Evolutionary conservation across 2,888 invertebrate species (phyloP).

Genomic region (Melitaea athalia): DNA sequence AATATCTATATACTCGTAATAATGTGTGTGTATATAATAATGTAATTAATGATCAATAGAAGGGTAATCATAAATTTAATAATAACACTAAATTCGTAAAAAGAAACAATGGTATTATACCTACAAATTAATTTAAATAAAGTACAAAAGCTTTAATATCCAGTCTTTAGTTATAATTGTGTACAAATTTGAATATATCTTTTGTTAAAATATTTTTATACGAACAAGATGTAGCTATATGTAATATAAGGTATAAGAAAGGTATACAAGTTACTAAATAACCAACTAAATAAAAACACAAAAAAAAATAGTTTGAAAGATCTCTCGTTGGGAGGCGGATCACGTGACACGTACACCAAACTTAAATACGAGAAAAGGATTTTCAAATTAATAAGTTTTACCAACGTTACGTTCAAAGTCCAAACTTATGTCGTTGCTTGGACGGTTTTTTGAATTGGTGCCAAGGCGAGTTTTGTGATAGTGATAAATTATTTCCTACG

Average conservation of each 20-base stretch:
- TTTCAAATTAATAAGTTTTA: conserved; percentile 40
- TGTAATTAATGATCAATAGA: no score
- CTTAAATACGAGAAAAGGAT: conserved; percentile 37
- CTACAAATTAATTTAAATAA: no score
- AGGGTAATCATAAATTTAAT: no score
- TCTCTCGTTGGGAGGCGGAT: conserved; percentile 31
- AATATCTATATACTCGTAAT: no score
- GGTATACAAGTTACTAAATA: conserved; percentile 22
- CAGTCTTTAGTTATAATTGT: no score
- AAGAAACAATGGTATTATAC: no score
- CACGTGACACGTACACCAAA: conserved; percentile 40
- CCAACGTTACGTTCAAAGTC: conserved; percentile 32
- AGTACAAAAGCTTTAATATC: no score
- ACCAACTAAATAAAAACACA: conserved; percentile 36
- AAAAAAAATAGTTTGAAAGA: conserved; percentile 41
- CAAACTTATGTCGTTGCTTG: conserved; percentile 20
- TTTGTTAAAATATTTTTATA: not conserved
- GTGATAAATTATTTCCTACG: conserved; percentile 35
- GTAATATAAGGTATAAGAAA: not conserved
- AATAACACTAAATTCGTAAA: no score
- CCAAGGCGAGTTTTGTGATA: conserved; percentile 35
- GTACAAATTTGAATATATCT: no score
- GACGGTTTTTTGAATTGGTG: conserved; percentile 36
- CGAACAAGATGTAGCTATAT: not conserved
- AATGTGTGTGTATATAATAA: no score